Conservation (phyloP, 2,888 invertebrate species). For the Agrochola litura region DNA sequence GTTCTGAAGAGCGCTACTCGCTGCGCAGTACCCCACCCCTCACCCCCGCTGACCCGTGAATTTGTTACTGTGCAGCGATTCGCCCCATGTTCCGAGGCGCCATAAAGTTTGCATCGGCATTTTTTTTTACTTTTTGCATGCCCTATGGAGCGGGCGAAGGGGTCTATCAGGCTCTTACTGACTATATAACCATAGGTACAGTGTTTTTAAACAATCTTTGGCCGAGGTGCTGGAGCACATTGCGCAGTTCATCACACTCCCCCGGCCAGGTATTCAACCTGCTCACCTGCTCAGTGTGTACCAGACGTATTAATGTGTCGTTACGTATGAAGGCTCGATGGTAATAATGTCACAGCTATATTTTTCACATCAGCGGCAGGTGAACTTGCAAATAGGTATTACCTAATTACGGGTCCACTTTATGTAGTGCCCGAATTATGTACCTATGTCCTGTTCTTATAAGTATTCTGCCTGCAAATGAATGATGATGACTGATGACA, state of each 20-base stretch:
- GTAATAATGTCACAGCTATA: not conserved
- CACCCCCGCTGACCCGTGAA: not conserved
- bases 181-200: not conserved
- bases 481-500: slow-evolving; percentile 46
- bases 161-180: not conserved
- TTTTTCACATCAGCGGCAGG: not conserved
- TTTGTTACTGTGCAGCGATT: not conserved
- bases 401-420: not conserved
- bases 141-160: not conserved
- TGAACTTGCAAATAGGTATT: not conserved
- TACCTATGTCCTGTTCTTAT: slow-evolving; percentile 6
- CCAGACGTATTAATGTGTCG: not conserved
- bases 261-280: not conserved
- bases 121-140: not conserved
- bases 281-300: not conserved
- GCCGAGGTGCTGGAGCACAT: not conserved
- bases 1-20: not conserved
- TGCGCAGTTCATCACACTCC: not conserved
- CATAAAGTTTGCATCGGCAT: not conserved
- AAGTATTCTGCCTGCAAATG: slow-evolving; percentile 24
- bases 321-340: not conserved
- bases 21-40: not conserved
- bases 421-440: not conserved
- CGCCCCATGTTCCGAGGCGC: not conserved
- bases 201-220: not conserved